These are phyloP conservation scores for Drosophila subsilvestris DNA, from an alignment of 2,888 invertebrate species.

Conservation along the genomic window DNA sequence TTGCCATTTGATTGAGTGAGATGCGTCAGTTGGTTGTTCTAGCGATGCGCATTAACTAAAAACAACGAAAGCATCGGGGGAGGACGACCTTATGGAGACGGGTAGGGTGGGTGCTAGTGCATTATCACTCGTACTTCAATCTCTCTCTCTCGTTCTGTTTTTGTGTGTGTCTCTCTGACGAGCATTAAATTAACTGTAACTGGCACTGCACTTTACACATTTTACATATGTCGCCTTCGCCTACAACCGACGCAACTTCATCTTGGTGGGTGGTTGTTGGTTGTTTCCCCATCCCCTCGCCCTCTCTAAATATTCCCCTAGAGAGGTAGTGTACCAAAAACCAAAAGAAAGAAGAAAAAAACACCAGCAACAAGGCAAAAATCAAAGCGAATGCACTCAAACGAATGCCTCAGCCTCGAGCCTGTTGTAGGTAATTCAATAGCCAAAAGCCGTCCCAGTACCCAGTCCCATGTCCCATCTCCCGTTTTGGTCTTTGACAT, in stretches of 20 bases:
- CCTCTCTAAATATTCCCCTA: constrained; percentile 58
- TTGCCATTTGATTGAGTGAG: constrained; percentile 82
- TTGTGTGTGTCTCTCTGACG: constrained; percentile 52
- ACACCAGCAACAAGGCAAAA: constrained; percentile 40
- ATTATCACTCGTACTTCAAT: constrained; percentile 34
- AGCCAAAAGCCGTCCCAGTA: constrained; percentile 62
- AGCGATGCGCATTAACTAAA: constrained; percentile 50
- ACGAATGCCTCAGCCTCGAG: constrained; percentile 59
- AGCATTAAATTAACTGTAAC: constrained; percentile 80
- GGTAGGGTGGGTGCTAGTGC: constrained; percentile 44
- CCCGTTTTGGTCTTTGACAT: constrained; percentile 63
- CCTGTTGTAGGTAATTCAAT: constrained; percentile 76
- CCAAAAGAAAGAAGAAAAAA: constrained; percentile 26
- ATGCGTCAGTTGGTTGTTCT: constrained; percentile 64
- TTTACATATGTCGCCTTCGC: constrained; percentile 82
- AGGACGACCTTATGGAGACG: constrained; percentile 13
- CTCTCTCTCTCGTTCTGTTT: not conserved
- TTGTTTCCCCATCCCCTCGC: constrained; percentile 13
- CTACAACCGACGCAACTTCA: constrained; percentile 40
- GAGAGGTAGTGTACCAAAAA: constrained; percentile 36
- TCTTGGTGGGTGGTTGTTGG: constrained; percentile 57
- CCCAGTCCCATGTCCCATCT: constrained; percentile 8
- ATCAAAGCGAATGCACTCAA: constrained; percentile 78
- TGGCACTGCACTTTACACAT: constrained; percentile 83
- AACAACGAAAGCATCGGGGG: constrained; percentile 15